phyloP scores from a whole-genome alignment of 2,113 vertebrate genomes.

The Thryonomys swinderianus region DNA sequence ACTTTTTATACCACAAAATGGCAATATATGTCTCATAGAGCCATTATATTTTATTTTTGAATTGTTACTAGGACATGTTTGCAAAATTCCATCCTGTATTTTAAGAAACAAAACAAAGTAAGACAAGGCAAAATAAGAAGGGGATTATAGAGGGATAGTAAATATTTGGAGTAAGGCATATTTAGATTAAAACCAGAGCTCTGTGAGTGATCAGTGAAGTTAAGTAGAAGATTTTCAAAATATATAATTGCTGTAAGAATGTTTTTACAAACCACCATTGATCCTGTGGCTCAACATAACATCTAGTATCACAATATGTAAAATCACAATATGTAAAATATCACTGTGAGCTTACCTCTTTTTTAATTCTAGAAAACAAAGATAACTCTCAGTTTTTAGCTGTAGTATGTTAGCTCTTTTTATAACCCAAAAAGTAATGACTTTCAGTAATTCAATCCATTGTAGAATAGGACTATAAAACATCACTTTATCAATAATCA shows the following conservation, averaged over 20 bases:
- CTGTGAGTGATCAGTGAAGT: not conserved
- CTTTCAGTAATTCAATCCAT: not conserved
- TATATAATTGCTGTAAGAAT: not conserved
- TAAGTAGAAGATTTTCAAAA: not conserved
- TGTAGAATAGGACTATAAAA: not conserved
- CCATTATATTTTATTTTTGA: not conserved
- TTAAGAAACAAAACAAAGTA: not conserved
- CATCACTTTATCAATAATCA: not conserved
- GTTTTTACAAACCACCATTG: not conserved
- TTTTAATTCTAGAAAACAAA: conserved; percentile 34
- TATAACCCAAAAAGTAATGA: not conserved
- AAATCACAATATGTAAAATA: not conserved
- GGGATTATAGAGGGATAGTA: not conserved
- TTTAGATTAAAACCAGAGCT: not conserved
- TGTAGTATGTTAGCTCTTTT: not conserved
- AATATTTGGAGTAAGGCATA: not conserved
- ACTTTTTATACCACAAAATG: conserved; percentile 5
- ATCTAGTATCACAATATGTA: not conserved
- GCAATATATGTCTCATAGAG: not conserved
- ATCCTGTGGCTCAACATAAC: not conserved
- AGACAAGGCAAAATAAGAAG: not conserved
- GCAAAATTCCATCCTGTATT: not conserved
- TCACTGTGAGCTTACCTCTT: not conserved
- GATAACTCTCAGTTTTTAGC: not conserved
- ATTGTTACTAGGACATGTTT: not conserved